phyloP scores from a whole-genome alignment of 64 coral and sea anemone genomes.

The Catalaphyllia jardinei region DNA sequence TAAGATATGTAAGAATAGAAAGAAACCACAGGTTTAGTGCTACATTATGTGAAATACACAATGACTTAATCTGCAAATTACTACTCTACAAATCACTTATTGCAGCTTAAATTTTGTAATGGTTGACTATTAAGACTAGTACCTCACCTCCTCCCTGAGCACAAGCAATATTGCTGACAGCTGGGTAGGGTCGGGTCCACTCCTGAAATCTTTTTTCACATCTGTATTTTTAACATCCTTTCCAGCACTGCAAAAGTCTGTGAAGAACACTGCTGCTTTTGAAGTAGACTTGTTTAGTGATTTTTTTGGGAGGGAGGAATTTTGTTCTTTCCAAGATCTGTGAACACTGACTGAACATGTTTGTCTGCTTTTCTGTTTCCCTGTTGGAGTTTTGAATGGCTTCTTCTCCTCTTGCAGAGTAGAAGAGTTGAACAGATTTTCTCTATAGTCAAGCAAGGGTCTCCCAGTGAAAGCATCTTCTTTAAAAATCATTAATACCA shows the following conservation, averaged over 20 bases:
- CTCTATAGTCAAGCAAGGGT: not conserved
- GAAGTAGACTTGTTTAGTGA: not conserved
- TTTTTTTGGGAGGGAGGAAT: not conserved
- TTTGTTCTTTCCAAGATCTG: not conserved
- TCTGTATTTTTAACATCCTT: not conserved
- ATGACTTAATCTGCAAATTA: too few relatives aligned
- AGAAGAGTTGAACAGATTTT: not conserved
- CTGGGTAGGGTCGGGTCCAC: constrained; percentile 46
- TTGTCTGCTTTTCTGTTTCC: not conserved
- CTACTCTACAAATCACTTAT: too few relatives aligned
- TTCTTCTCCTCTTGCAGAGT: not conserved
- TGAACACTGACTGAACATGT: not conserved
- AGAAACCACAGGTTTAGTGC: too few relatives aligned
- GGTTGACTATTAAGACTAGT: not conserved
- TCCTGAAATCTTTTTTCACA: not conserved
- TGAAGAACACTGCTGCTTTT: constrained; percentile 5
- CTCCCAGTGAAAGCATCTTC: not conserved
- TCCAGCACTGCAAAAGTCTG: constrained; percentile 8
- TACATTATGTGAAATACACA: too few relatives aligned
- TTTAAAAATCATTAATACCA: constrained; percentile 46
- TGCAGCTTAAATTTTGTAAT: too few relatives aligned
- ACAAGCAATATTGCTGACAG: constrained; percentile 64
- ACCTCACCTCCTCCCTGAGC: constrained; percentile 76
- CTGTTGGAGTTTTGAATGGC: not conserved
- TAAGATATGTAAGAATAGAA: too few relatives aligned